Evolutionary conservation across 2,113 vertebrate species (phyloP).

Genomic region (Pelmatolapia mariae): DNA sequence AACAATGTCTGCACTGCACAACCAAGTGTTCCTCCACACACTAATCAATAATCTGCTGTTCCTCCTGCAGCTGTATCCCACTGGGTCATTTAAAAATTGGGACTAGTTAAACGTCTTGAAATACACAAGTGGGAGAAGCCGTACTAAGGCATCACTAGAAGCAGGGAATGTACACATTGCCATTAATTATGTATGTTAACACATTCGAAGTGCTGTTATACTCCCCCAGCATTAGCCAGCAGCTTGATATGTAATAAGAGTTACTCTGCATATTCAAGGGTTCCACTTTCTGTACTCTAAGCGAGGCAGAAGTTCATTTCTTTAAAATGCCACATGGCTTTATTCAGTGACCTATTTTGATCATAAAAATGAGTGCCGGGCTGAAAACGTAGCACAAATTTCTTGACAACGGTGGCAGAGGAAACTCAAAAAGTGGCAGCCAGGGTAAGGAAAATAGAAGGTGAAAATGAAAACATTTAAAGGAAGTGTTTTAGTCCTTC

Average conservation of each 20-base stretch:
- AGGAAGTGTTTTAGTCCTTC: background rate
- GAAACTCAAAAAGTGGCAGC: background rate
- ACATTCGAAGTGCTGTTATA: slow-evolving; percentile 9
- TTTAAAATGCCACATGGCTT: background rate
- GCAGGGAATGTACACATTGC: slow-evolving; percentile 24
- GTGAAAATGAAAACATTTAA: background rate
- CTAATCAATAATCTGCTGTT: slow-evolving; percentile 40
- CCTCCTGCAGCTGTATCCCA: slow-evolving; percentile 5
- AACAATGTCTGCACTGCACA: slow-evolving; percentile 4
- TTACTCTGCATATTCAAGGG: slow-evolving; percentile 15
- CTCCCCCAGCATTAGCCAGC: background rate
- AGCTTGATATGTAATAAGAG: background rate
- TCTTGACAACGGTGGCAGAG: background rate
- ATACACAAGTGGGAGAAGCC: background rate
- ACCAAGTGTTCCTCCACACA: background rate
- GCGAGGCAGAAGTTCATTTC: background rate
- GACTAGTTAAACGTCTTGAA: slow-evolving; percentile 10
- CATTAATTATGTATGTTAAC: slow-evolving; percentile 53
- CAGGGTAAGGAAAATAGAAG: background rate
- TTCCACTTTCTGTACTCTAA: background rate
- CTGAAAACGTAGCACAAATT: background rate
- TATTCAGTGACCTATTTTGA: slow-evolving; percentile 27
- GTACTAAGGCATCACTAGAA: slow-evolving; percentile 8
- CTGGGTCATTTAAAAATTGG: slow-evolving; percentile 16
- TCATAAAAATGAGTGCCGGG: background rate